Conservation (phyloP, 2,113 vertebrate genomes). For the Cochlearius cochlearius region DNA sequence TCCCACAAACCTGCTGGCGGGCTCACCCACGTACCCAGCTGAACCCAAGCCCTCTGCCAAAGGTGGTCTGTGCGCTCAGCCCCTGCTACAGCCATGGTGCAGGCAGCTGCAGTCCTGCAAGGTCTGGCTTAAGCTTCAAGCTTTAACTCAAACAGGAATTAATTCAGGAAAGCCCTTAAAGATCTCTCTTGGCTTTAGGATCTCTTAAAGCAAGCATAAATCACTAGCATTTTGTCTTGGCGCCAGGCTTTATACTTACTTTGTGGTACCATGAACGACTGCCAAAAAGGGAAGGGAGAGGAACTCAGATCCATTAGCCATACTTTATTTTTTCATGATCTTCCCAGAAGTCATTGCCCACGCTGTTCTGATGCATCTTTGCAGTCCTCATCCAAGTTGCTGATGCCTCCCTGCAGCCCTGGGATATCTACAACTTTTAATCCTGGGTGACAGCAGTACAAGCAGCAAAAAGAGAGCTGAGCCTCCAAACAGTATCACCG, state of each 20-base stretch:
- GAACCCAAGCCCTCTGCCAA: neutral
- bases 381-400: neutral
- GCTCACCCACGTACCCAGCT: rapidly evolving
- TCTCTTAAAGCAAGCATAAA: neutral
- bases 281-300: neutral
- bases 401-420: neutral
- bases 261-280: neutral
- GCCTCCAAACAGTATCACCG: neutral
- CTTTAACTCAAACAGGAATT: neutral
- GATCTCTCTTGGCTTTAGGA: neutral
- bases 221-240: neutral
- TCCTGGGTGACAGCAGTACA: neutral
- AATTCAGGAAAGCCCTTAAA: neutral
- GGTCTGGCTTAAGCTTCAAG: neutral
- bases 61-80: neutral
- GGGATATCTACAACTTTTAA: neutral
- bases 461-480: neutral
- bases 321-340: neutral
- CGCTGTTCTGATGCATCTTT: neutral
- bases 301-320: neutral
- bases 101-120: neutral
- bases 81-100: rapidly evolving
- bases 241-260: neutral
- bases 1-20: rapidly evolving
- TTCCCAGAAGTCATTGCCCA: constrained; percentile 5